Conservation (phyloP, 2,113 vertebrate species). For the Malurus cyaneus region DNA sequence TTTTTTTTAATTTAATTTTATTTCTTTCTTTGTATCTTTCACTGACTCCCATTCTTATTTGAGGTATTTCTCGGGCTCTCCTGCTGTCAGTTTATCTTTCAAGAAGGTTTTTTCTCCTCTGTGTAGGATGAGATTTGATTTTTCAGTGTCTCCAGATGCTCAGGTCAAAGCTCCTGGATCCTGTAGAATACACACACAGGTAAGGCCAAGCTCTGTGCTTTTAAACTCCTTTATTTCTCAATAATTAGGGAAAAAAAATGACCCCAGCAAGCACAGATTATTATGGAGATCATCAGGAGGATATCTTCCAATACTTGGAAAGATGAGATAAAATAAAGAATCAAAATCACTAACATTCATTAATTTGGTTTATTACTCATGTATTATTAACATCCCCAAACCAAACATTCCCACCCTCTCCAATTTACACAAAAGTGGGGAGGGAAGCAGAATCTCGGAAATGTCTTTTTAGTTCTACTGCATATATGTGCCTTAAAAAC, state of each 20-base stretch:
- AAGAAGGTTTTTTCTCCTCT: background rate
- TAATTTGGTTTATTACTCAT: background rate
- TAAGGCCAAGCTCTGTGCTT: background rate
- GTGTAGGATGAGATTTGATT: background rate
- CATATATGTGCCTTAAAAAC: background rate
- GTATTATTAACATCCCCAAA: background rate
- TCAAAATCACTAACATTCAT: background rate
- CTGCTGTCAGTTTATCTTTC: background rate
- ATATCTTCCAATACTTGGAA: background rate
- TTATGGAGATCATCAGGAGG: background rate
- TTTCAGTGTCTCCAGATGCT: background rate
- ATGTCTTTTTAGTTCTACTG: rapidly evolving
- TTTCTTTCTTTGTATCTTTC: background rate
- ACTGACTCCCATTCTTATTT: background rate
- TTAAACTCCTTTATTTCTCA: background rate
- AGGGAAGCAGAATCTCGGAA: background rate
- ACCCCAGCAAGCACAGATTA: rapidly evolving
- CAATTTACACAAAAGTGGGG: background rate
- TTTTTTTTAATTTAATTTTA: background rate
- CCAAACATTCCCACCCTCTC: background rate
- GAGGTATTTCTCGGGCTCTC: background rate
- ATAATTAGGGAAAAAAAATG: background rate
- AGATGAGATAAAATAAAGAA: background rate
- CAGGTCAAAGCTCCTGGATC: background rate
- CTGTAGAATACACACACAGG: background rate